Conservation (phyloP, 2,888 invertebrate species). For the Tiliacea aurago region DNA sequence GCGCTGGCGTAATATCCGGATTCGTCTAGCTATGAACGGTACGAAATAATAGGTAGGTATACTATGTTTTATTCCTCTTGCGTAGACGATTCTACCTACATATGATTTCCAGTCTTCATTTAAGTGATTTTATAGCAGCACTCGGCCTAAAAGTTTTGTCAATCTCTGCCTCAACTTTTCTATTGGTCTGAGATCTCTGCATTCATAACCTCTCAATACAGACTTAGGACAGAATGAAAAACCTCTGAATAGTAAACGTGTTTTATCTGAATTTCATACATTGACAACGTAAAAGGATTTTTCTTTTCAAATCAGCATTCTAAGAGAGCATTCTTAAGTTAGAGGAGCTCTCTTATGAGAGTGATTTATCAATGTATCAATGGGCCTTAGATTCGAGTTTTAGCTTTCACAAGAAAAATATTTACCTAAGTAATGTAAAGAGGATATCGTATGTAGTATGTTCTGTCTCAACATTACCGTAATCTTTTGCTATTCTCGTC, state of each 20-base stretch:
- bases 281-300: slow-evolving; percentile 9
- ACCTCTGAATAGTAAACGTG: slow-evolving; percentile 6
- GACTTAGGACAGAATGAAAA: slow-evolving; percentile 2
- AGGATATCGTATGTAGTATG: not conserved
- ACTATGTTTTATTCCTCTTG: not conserved
- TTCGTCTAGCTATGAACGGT: not conserved
- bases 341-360: not conserved
- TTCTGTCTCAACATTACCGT: slow-evolving; percentile 15
- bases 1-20: slow-evolving; percentile 35
- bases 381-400: not conserved
- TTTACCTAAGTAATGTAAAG: not conserved
- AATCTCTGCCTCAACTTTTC: not conserved
- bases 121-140: not conserved
- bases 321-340: slow-evolving; percentile 7
- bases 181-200: no score
- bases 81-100: not conserved
- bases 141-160: not conserved
- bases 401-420: not conserved
- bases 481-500: slow-evolving; percentile 39
- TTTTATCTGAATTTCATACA: slow-evolving; percentile 15
- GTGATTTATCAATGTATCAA: slow-evolving; percentile 24
- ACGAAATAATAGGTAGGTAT: not conserved
- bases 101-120: not conserved
- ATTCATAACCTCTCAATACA: slow-evolving; percentile 3
- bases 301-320: slow-evolving; percentile 21